These are phyloP conservation scores for Diorhabda sublineata DNA, from an alignment of 1,140 invertebrate species.

Conservation along the genomic window DNA sequence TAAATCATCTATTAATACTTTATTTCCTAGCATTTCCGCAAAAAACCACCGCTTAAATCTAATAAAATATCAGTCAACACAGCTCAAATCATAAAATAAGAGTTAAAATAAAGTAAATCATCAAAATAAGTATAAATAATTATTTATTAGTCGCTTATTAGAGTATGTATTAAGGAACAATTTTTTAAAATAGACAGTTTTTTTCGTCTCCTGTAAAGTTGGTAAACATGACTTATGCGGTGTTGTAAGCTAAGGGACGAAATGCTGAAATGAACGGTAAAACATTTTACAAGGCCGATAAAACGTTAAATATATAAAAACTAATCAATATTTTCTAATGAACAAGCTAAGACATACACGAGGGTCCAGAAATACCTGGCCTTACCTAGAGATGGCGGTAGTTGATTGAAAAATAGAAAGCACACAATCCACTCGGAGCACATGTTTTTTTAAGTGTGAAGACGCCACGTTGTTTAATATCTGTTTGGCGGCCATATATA, in stretches of 20 bases:
- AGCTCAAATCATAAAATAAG: constrained; percentile 12
- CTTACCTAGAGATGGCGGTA: too few species aligned
- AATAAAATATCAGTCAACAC: constrained; percentile 18
- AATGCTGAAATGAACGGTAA: too few species aligned
- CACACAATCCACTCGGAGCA: too few species aligned
- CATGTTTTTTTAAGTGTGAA: too few species aligned
- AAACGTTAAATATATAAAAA: too few species aligned
- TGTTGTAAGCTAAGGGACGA: constrained; percentile 10
- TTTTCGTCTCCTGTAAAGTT: constrained; percentile 17
- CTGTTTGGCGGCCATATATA: too few species aligned
- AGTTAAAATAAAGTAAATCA: not conserved
- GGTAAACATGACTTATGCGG: constrained; percentile 14
- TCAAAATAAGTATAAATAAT: not conserved
- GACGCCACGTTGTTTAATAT: too few species aligned
- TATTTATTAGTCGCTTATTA: not conserved
- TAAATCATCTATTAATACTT: not conserved
- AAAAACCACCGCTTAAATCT: constrained; percentile 4
- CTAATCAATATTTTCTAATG: too few species aligned
- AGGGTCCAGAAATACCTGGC: too few species aligned
- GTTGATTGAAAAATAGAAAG: too few species aligned
- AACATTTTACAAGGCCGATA: too few species aligned
- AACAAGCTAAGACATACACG: too few species aligned
- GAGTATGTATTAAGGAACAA: not conserved
- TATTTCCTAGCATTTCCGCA: constrained; percentile 5
- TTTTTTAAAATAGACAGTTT: constrained; percentile 15